A percentile compares a stretch with the other conserved stretches of the same genome.
phyloP scores from a whole-genome alignment of 2,797 vertebrate species.

The Coracias cyanogaster region DNA sequence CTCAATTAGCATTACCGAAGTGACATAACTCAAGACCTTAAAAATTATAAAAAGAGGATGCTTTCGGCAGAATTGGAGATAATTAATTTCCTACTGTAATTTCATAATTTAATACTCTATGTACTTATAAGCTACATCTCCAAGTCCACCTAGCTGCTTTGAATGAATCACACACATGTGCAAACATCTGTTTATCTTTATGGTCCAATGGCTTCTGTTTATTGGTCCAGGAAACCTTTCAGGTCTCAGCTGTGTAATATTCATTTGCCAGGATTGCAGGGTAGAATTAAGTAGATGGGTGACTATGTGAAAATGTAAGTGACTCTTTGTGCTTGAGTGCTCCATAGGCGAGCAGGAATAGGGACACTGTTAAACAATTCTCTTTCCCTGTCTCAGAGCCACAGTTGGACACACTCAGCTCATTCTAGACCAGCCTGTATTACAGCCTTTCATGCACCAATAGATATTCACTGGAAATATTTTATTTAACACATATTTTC shows the following conservation, averaged over 20 bases:
- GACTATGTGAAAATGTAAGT: background rate
- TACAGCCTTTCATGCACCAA: background rate
- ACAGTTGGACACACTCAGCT: background rate
- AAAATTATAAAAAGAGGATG: background rate
- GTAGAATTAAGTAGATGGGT: background rate
- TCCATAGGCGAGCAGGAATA: background rate
- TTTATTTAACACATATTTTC: background rate
- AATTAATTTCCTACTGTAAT: background rate
- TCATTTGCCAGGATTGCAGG: background rate
- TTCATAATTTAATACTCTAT: background rate
- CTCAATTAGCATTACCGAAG: background rate
- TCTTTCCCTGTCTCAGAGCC: background rate
- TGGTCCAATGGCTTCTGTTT: background rate
- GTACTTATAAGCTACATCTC: background rate
- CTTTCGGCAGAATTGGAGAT: background rate
- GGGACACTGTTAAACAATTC: background rate
- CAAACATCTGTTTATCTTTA: slow-evolving; percentile 23
- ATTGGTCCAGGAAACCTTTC: background rate
- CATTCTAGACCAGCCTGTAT: background rate
- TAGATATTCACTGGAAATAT: background rate
- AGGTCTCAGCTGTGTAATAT: background rate
- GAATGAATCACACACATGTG: background rate
- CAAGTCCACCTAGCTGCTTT: background rate
- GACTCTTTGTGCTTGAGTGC: background rate
- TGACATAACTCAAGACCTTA: background rate